Base-by-base conservation (phyloP, 2,113 vertebrate species). In the Hylia prasina region DNA sequence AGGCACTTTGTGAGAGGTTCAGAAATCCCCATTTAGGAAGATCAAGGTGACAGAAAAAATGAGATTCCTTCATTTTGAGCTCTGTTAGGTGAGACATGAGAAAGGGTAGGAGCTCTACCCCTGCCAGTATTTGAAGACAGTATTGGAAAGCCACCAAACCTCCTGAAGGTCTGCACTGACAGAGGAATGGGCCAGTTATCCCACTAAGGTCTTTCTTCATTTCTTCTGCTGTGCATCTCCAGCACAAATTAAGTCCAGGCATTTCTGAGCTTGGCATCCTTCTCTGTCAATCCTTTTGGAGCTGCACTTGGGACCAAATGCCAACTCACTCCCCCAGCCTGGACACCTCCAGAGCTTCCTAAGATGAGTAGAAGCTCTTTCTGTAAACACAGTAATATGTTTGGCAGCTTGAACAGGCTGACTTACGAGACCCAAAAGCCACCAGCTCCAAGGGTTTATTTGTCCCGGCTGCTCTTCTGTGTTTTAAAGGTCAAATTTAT, bases 401-500 rank as follows among this genome's bases (percentile, higher is more conserved):
- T 61, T 84, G 77, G 73, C 87, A 87, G 44, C 37, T 60, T 56
- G 10, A 80, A 39, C 56, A 71, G 69, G 27, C 33, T 92, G 95
- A 89, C 72, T 91, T 77, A 44, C 33, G 57, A 68, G 72, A 53
- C 87, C 77, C 60, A 79, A 71, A 95, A 94, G 68, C 61, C 83
- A 95, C 47, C 56, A 87, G 64, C 40, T 75, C 60, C 69, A 77
- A 83, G 40, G 21, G 48, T 78, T 91, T 93, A 89, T 89, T 92
- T 92, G 65, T 87, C 80, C 65, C 10, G 3, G 47, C 93, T 76
- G 78, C 66, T 90, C 28, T 56, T 13, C 4, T 28, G 45, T 48
- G 51, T 79, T 92, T 94, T 95, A 94, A 96, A 96, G 87, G 83
- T 89, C 91, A 94, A 60, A 22, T 64, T 89, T 78, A 71, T 82